Base-by-base conservation (phyloP, 2,797 vertebrate genomes). In the Anas flavirostris region DNA sequence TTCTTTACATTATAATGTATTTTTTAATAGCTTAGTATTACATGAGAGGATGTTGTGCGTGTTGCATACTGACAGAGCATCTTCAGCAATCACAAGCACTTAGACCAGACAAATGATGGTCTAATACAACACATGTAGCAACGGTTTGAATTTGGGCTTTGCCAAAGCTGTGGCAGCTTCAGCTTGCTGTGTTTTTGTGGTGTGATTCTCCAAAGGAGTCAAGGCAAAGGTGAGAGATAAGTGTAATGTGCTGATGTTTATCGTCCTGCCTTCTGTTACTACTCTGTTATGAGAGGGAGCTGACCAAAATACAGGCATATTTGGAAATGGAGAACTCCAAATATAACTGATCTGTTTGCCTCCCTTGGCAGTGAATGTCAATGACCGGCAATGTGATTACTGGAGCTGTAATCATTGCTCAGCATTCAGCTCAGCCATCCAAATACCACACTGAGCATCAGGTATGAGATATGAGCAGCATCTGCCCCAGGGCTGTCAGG, bases 81-180 rank as follows among this genome's bases (percentile, higher is more conserved):
- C 39, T 81, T 50, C 15, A 62, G 55, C 67, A 68, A 60, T 25
- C 0, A 0, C 1, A 1, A 48, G 60, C 31, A n/a, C 39, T 55
- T 46, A 37, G 22, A 58, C 29, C 60, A 58, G 37, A 33, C 14
- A 60, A 62, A 58, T 48, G 44, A 31, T 23, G 31, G n/a, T 35
- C 48, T 37, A 11, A 37, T 48, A 28, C 33, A 16, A 15, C 9
- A 9, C 26, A 4, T 11, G 26, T 15, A 37, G 63, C 15, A 12
- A 16, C 18, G 9, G 56, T 59, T 75, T 18, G 33, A 33, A 46
- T 59, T 46, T 29, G 73, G 53, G 59, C 55, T 63, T 82, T 88
- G 76, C 60, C 59, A 68, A 78, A 74, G 22, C 18, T 56, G n/a
- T 12, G 31, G 28, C n/a, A 68, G 28, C 66, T 58, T 37, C 18